Base-by-base conservation (phyloP, 2,113 vertebrate species). In the Aphelocoma coerulescens region DNA sequence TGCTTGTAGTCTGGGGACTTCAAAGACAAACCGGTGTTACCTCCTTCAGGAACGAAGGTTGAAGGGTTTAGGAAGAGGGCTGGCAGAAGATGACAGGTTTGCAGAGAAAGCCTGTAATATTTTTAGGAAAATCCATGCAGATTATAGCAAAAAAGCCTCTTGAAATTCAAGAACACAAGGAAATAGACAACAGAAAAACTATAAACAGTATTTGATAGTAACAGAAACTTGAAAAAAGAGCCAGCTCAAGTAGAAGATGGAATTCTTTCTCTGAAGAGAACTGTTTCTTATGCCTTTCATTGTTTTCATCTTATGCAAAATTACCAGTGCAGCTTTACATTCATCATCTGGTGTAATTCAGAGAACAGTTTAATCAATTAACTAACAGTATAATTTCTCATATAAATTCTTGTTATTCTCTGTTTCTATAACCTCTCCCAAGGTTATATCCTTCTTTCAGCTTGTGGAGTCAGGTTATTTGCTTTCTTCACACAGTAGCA, bases 21-120 rank as follows among this genome's bases (percentile, higher is more conserved):
- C 92, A 97, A 96, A 96, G 85, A 71, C 55, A 85, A 95, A 74
- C 11, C 3, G 5, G 10, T 72, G n/a, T 82, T 91, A 74, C 71
- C 82, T 88, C 63, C 72, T 91, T 71, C 33, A 91, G 88, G 75
- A 90, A 93, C 84, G 63, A 77, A 67, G 16, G 33, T 59, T 91
- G 85, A 89, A 87, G 68, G 30, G 20, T 92, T 93, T 90, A 90
- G 79, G 79, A 92, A 63, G 17, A 80, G 14, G 32, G 43, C n/a
- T 95, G 75, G 93, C 90, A 96, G 68, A 74, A 74, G 85, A 93
- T 96, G 85, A 95, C 91, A 96, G 67, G 62, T 94, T 95, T 90
- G 46, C 63, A 85, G n/a, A 74, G 46, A 95, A 92, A 94, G 19
- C 33, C 16, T 84, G 20, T 67, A 58, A 76, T 73, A 88, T 79